A percentile compares a stretch with the other conserved stretches of the same genome.
Conservation (phyloP, 2,797 vertebrate species). For the Esox lucius region DNA sequence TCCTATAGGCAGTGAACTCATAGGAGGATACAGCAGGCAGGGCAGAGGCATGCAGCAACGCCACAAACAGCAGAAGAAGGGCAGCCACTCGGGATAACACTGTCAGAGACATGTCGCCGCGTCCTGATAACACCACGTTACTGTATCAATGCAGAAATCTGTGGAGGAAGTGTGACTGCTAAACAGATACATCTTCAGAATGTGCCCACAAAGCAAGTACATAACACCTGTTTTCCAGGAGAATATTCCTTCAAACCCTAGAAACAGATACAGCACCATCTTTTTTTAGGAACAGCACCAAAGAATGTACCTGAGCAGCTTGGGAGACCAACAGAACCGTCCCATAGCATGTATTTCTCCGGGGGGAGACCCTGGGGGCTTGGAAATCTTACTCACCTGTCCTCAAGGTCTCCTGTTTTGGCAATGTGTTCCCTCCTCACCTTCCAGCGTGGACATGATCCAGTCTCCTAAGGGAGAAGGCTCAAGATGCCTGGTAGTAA, state of each 20-base stretch:
- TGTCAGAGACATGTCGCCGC: conserved; percentile 47
- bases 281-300: too few species aligned
- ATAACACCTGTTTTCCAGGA: not conserved
- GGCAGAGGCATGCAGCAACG: conserved; percentile 54
- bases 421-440: conserved; percentile 10
- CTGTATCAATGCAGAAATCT: not conserved
- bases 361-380: not conserved
- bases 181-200: not conserved
- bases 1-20: conserved; percentile 79
- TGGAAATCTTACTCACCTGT: conserved; percentile 47
- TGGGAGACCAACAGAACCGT: not conserved
- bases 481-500: conserved; percentile 57
- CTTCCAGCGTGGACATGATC: conserved; percentile 37
- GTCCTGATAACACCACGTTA: conserved; percentile 13
- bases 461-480: conserved; percentile 34
- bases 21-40: conserved; percentile 69
- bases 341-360: not conserved
- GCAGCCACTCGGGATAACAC: conserved; percentile 14
- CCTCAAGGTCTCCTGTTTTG: conserved; percentile 16
- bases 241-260: not conserved
- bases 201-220: not conserved
- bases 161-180: not conserved
- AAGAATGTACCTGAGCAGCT: not conserved
- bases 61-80: conserved; percentile 58
- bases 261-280: not conserved